Evolutionary conservation across 1,140 invertebrate genomes (phyloP).

Genomic region (Calliphora vicina): DNA sequence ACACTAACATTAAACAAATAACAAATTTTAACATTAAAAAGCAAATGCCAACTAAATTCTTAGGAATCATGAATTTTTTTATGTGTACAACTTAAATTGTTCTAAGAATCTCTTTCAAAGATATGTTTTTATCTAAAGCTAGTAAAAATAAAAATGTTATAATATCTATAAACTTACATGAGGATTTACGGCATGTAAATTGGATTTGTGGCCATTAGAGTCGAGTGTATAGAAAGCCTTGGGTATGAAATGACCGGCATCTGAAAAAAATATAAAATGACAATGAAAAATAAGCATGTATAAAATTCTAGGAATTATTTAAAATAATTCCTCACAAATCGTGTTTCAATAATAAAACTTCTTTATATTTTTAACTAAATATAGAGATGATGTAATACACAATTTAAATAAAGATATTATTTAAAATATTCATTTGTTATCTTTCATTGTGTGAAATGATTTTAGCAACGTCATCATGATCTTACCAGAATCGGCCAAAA

Average conservation of each 20-base stretch:
- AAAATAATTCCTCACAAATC: background rate
- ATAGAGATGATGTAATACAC: constrained; percentile 28
- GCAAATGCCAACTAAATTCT: no score
- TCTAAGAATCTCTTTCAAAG: no score
- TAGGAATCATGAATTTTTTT: no score
- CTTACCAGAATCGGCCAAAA: constrained; percentile 38
- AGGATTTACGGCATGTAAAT: constrained; percentile 49
- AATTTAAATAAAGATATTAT: background rate
- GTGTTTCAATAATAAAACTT: background rate
- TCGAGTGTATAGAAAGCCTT: constrained; percentile 55
- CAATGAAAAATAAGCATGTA: background rate
- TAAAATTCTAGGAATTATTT: constrained; percentile 4
- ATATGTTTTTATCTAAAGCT: no score
- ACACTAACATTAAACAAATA: no score
- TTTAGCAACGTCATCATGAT: background rate
- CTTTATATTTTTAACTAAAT: background rate
- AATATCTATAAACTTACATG: constrained; percentile 31
- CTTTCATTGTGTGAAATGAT: constrained; percentile 2
- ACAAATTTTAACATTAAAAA: no score
- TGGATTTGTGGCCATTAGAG: constrained; percentile 50
- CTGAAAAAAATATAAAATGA: constrained; percentile 39
- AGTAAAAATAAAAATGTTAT: no score
- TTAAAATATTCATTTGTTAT: background rate
- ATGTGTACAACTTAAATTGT: no score
- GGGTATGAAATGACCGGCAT: constrained; percentile 54